These are phyloP conservation scores for Euphysa ruthae DNA, from an alignment of 30 jellyfish, hydroid and myxozoan species.

Conservation along the genomic window DNA sequence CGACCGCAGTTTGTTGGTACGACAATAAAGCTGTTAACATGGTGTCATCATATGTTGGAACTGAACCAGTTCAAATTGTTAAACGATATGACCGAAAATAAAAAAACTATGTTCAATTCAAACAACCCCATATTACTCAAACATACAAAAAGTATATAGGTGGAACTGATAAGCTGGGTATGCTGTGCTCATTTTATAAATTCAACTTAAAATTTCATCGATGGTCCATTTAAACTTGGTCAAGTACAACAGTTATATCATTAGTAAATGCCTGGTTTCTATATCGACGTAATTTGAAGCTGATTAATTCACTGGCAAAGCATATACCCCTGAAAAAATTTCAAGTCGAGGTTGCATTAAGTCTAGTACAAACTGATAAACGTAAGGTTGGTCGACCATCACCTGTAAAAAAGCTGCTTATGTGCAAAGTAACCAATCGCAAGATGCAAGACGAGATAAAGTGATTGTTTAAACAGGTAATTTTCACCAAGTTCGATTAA, in stretches of 20 bases:
- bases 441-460: not conserved
- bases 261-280: constrained; percentile 21
- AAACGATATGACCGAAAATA: not conserved
- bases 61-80: constrained; percentile 7
- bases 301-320: not conserved
- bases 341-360: not conserved
- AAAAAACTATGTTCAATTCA: not conserved
- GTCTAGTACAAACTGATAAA: not conserved
- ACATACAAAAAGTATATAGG: constrained; percentile 20
- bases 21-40: constrained; percentile 16
- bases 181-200: constrained; percentile 12
- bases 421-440: not conserved
- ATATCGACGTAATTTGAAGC: not conserved
- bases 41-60: constrained; percentile 15
- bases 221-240: constrained; percentile 5
- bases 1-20: constrained; percentile 11
- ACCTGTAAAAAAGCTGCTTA: not conserved
- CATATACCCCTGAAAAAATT: constrained; percentile 12
- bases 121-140: not conserved
- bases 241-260: not conserved
- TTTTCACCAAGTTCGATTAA: no score
- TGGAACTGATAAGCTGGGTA: constrained; percentile 13
- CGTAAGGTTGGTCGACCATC: constrained; percentile 18
- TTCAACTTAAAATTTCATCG: constrained; percentile 1
- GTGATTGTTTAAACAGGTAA: no score